Conservation (phyloP, 2,113 vertebrate genomes). For the Xyliphius kryptos region DNA sequence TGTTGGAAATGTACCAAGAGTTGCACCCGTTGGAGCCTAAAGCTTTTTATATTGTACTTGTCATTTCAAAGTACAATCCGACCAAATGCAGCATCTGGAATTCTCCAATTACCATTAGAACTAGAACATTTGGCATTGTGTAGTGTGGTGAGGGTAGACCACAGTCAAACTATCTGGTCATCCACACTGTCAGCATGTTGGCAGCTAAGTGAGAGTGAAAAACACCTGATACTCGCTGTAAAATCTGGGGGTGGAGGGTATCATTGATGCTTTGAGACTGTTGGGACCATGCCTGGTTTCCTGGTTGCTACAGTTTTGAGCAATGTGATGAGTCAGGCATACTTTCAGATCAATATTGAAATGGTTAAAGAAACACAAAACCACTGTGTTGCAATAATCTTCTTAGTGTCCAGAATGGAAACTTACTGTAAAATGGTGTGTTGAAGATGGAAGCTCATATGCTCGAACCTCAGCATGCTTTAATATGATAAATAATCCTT, state of each 20-base stretch:
- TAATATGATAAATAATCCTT: too few relatives aligned
- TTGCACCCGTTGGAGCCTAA: not conserved
- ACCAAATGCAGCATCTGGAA: not conserved
- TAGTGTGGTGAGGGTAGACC: not conserved
- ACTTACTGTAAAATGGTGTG: not conserved
- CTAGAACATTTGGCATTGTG: not conserved
- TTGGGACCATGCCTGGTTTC: not conserved
- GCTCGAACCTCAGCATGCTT: not conserved
- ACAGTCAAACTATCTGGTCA: not conserved
- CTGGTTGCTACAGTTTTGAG: not conserved
- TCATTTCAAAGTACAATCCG: not conserved
- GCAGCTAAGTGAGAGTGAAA: not conserved
- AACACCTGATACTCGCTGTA: not conserved
- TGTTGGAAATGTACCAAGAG: not conserved
- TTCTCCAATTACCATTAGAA: not conserved
- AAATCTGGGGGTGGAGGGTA: constrained; percentile 1
- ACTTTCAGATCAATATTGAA: constrained; percentile 4
- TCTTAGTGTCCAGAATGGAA: not conserved
- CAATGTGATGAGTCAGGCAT: not conserved
- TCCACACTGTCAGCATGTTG: not conserved
- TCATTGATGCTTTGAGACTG: not conserved
- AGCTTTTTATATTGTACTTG: not conserved
- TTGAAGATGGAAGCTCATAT: not conserved
- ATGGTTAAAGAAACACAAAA: constrained; percentile 4
- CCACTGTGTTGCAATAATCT: not conserved